phyloP scores from a whole-genome alignment of 2,797 vertebrate species.

The Chrysocyon brachyurus region DNA sequence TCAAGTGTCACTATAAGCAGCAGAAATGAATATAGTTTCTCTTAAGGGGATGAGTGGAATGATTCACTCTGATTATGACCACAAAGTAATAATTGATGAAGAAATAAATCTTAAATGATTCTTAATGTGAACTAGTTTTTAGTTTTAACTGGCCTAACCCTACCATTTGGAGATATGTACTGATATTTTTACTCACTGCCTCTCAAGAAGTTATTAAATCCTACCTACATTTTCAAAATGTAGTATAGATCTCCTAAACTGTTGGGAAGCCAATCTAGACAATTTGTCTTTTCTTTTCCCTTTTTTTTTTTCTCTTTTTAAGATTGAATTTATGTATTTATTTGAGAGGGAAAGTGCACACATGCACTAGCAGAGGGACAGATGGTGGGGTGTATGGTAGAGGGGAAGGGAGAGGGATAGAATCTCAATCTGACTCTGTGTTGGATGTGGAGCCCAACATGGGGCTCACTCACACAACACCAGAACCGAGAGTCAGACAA shows the following conservation, averaged over 20 bases:
- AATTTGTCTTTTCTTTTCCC: background rate
- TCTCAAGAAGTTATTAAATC: constrained; percentile 21
- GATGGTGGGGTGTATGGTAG: no score
- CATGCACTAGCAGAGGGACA: no score
- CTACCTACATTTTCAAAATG: background rate
- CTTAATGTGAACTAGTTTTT: constrained; percentile 50
- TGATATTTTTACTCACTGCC: background rate
- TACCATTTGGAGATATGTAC: background rate
- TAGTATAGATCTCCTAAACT: background rate
- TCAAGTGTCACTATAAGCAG: constrained; percentile 12
- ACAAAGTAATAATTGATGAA: constrained; percentile 14
- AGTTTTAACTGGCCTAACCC: background rate
- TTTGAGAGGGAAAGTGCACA: no score
- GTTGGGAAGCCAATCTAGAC: constrained; percentile 16
- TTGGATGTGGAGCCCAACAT: background rate
- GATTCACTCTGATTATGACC: constrained; percentile 38
- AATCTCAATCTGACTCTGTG: no score
- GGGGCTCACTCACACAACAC: background rate
- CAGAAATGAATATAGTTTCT: constrained; percentile 49
- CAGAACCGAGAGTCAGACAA: no score
- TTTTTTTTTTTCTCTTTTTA: background rate
- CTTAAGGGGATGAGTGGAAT: background rate
- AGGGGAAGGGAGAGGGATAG: no score
- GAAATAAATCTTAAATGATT: constrained; percentile 13
- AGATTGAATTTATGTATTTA: background rate